Conservation (phyloP, 1,140 invertebrate genomes). For the Plutomurus gul region DNA sequence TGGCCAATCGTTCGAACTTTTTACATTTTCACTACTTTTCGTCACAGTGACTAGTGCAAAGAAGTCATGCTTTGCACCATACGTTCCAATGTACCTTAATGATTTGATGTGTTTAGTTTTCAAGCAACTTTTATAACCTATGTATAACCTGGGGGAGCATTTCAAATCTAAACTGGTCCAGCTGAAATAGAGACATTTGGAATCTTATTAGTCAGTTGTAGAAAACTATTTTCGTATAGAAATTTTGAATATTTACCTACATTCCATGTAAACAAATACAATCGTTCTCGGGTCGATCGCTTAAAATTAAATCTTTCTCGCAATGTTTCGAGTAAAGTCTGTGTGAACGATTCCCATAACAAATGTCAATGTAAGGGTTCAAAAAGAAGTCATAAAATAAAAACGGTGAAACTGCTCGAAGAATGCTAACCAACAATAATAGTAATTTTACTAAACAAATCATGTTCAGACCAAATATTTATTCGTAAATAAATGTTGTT, state of each 20-base stretch:
- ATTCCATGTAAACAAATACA: constrained; percentile 1
- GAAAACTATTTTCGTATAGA: no score
- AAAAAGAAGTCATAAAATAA: not conserved
- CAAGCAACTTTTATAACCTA: not conserved
- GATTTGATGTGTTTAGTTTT: not conserved
- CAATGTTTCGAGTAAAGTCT: not conserved
- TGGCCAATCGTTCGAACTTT: not conserved
- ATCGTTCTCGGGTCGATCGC: not conserved
- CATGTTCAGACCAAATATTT: not conserved
- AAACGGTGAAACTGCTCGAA: not conserved
- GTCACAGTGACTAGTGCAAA: not conserved
- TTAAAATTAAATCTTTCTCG: not conserved
- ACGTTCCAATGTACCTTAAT: not conserved
- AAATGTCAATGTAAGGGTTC: not conserved
- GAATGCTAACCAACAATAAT: not conserved
- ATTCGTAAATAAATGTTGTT: no score
- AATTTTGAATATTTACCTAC: not conserved
- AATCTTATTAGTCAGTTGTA: no score
- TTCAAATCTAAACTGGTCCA: not conserved
- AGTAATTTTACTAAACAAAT: not conserved
- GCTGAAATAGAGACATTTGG: not conserved
- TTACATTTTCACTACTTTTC: not conserved
- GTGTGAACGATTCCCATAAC: not conserved
- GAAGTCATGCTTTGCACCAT: not conserved
- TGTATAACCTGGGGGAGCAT: not conserved